These are phyloP conservation scores for Colaptes auratus DNA, from an alignment of 2,113 vertebrate species.

Conservation along the genomic window DNA sequence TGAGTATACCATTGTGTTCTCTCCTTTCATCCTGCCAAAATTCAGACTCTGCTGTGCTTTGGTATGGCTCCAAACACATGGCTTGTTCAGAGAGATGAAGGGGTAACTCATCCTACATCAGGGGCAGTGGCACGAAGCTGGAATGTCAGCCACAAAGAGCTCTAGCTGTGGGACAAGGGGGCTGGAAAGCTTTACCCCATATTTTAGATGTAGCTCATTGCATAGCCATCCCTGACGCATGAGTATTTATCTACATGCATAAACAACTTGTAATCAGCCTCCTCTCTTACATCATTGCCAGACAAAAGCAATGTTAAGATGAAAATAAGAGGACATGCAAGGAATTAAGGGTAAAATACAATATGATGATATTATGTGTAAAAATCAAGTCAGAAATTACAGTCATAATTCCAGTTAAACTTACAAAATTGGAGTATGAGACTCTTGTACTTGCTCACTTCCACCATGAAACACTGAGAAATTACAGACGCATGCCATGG, in stretches of 20 bases:
- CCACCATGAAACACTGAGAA: neutral
- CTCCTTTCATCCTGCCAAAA: no score
- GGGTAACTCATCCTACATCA: neutral
- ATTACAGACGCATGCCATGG: neutral
- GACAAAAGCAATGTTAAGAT: neutral
- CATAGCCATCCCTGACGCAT: neutral
- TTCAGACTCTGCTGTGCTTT: accelerated
- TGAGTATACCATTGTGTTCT: slow-evolving; percentile 44
- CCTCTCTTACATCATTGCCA: neutral
- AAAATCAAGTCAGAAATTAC: neutral
- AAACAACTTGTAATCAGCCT: neutral
- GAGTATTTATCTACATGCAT: neutral
- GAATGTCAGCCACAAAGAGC: neutral
- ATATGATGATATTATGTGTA: neutral
- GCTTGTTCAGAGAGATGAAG: accelerated
- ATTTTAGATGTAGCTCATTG: neutral
- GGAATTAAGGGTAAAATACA: neutral
- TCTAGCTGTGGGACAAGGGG: neutral
- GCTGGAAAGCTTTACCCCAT: neutral
- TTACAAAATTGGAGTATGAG: neutral
- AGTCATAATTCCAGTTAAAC: neutral
- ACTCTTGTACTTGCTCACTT: neutral
- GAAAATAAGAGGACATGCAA: neutral
- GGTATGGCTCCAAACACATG: accelerated
- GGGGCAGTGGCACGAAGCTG: accelerated